A percentile compares a stretch with the other conserved stretches of the same genome.
These are phyloP conservation scores for Tetranychus piercei DNA, from an alignment of 2,888 invertebrate genomes.

Conservation along the genomic window DNA sequence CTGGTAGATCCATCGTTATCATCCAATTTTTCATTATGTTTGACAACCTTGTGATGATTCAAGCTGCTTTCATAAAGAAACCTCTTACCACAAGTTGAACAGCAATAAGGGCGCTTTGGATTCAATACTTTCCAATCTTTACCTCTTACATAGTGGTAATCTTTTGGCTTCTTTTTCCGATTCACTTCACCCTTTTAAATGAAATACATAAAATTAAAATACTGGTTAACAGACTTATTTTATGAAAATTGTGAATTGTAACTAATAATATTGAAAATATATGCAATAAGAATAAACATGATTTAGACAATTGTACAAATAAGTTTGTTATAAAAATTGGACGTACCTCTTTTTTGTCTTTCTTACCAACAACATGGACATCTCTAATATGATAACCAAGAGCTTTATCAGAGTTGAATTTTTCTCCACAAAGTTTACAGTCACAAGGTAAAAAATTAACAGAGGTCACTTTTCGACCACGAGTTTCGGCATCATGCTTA, in stretches of 20 bases:
- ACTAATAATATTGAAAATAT: neutral
- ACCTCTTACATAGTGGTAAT: conserved; percentile 4
- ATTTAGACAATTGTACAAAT: neutral
- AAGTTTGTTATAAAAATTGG: neutral
- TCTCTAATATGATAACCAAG: conserved; percentile 11
- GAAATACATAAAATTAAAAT: neutral
- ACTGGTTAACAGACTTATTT: neutral
- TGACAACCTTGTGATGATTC: conserved; percentile 6
- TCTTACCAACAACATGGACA: conserved; percentile 11
- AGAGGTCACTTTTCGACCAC: neutral
- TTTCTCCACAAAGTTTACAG: conserved; percentile 10
- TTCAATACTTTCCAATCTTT: conserved; percentile 13
- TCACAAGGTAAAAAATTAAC: conserved; percentile 5
- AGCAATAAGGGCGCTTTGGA: conserved; percentile 8
- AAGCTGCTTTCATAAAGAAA: conserved; percentile 11
- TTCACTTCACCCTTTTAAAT: neutral
- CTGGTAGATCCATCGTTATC: neutral
- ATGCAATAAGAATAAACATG: neutral
- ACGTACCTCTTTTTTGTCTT: neutral
- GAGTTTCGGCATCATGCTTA: neutral
- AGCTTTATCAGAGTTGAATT: conserved; percentile 10
- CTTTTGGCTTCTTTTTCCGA: conserved; percentile 4
- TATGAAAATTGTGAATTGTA: neutral
- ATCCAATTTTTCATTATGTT: neutral
- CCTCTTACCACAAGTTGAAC: conserved; percentile 7